These are phyloP conservation scores for Tridacna gigas DNA, from an alignment of 2,888 invertebrate species.

Conservation along the genomic window DNA sequence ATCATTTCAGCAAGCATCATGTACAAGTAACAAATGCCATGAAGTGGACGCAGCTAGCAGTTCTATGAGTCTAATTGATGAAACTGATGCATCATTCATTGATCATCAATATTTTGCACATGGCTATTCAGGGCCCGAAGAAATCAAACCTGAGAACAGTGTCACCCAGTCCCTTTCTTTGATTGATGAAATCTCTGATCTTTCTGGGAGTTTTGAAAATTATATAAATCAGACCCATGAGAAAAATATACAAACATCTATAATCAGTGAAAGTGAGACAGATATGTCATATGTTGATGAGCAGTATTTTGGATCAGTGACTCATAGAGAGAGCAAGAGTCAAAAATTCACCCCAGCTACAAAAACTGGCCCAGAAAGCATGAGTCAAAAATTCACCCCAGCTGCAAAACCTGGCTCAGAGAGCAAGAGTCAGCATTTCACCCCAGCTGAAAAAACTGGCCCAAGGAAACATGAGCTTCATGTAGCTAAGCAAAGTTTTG, in stretches of 20 bases:
- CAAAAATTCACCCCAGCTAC: background rate
- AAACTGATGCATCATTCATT: conserved; percentile 28
- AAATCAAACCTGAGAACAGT: background rate
- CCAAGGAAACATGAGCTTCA: background rate
- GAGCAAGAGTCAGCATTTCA: background rate
- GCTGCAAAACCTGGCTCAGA: background rate
- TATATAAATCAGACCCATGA: no score
- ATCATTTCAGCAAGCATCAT: background rate
- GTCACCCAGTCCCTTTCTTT: background rate
- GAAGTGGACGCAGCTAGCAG: background rate
- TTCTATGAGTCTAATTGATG: background rate
- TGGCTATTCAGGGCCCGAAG: background rate
- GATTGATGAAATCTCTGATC: no score
- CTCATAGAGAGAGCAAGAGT: background rate
- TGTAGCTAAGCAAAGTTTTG: background rate
- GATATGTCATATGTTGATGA: conserved; percentile 25
- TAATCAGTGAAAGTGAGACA: background rate
- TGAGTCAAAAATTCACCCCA: no score
- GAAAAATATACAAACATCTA: background rate
- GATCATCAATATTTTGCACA: conserved; percentile 38
- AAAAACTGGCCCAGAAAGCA: background rate
- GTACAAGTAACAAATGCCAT: background rate
- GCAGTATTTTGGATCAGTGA: conserved; percentile 29
- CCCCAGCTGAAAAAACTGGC: background rate
- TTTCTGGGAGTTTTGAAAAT: no score